Conservation (phyloP, 2,888 invertebrate genomes). For the Pterostichus niger region DNA sequence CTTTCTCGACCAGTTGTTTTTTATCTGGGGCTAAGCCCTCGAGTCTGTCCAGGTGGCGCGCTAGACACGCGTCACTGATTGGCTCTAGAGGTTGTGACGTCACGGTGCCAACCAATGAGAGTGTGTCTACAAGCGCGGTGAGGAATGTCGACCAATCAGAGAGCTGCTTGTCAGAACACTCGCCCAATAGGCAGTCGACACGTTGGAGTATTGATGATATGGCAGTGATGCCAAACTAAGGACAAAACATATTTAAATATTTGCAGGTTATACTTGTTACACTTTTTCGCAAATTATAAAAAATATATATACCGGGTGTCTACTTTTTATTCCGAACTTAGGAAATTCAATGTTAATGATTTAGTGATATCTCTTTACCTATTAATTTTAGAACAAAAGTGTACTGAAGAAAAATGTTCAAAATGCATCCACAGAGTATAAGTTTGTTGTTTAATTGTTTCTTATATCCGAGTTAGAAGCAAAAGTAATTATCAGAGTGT, state of each 20-base stretch:
- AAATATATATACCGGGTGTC: too few species aligned
- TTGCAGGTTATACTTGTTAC: too few species aligned
- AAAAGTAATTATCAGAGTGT: too few species aligned
- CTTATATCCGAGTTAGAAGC: too few species aligned
- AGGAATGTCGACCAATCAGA: slow-evolving; percentile 80
- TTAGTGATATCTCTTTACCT: too few species aligned
- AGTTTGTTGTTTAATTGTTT: too few species aligned
- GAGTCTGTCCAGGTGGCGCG: slow-evolving; percentile 72
- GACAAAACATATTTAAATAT: slow-evolving; percentile 68
- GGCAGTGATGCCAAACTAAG: slow-evolving; percentile 80
- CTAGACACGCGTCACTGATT: slow-evolving; percentile 73
- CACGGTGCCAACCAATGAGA: slow-evolving; percentile 69
- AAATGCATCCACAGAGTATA: too few species aligned
- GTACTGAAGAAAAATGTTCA: too few species aligned
- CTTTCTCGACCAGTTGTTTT: slow-evolving; percentile 72
- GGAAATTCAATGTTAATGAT: too few species aligned
- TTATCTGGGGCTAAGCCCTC: slow-evolving; percentile 72
- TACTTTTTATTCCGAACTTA: too few species aligned
- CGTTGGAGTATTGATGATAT: slow-evolving; percentile 79
- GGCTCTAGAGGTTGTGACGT: slow-evolving; percentile 73
- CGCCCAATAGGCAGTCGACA: slow-evolving; percentile 76
- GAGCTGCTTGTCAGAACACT: slow-evolving; percentile 73
- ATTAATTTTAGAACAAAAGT: too few species aligned
- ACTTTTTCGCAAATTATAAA: too few species aligned
- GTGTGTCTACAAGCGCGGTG: slow-evolving; percentile 78